Percentiles rank a stretch among this genome's conserved stretches.
Conservation (phyloP, 2,797 vertebrate species). For the Coendou prehensilis region DNA sequence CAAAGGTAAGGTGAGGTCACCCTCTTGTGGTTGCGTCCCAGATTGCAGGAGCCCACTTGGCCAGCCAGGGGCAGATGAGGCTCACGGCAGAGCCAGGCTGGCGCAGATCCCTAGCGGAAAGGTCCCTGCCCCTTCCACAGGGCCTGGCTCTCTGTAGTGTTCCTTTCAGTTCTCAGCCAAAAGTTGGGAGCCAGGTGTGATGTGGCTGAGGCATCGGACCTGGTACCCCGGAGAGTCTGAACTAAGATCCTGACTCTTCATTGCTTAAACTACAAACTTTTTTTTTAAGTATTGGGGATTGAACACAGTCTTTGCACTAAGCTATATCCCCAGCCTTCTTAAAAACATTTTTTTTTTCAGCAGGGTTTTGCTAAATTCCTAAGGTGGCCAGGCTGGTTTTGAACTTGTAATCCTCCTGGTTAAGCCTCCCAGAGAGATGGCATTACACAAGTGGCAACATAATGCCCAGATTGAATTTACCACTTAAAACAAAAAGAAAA, state of each 20-base stretch:
- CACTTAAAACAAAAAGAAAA: not conserved
- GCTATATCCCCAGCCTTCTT: not conserved
- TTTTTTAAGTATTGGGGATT: not conserved
- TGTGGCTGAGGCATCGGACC: not conserved
- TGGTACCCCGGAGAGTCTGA: not conserved
- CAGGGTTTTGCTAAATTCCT: not conserved
- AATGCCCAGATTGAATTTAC: not conserved
- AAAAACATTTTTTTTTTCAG: not conserved
- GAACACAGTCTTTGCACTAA: not conserved
- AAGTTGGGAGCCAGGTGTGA: not conserved
- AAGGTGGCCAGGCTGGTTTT: not conserved
- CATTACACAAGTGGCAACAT: not conserved
- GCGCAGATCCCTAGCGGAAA: not conserved
- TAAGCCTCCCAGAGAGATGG: not conserved
- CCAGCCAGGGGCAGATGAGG: slow-evolving; percentile 57
- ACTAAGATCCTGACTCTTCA: not conserved
- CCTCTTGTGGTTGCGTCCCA: not conserved
- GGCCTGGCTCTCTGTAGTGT: not conserved
- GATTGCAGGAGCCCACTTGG: not conserved
- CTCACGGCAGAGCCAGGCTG: not conserved
- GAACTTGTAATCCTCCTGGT: not conserved
- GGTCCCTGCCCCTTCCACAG: no score
- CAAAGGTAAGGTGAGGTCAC: not conserved
- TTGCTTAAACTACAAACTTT: not conserved
- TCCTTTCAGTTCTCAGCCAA: not conserved